phyloP scores from a whole-genome alignment of 2,113 vertebrate species.

The Siniperca knerii region DNA sequence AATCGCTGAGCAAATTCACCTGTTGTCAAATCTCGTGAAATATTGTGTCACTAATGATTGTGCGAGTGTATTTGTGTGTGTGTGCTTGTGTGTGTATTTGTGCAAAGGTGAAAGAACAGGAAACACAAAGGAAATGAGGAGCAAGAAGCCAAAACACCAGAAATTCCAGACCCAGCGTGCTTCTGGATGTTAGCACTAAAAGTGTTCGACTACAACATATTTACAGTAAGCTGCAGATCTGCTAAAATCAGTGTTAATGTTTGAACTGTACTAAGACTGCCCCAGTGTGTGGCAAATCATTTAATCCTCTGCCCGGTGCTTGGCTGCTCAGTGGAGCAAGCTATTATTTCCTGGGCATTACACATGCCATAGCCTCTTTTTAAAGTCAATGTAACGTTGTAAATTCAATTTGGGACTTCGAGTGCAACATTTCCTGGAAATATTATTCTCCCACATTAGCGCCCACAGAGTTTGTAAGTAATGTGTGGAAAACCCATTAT shows the following conservation, averaged over 20 bases:
- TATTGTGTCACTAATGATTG: conserved; percentile 26
- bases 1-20: conserved; percentile 29
- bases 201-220: conserved; percentile 24
- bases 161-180: conserved; percentile 47
- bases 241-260: conserved; percentile 29
- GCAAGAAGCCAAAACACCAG: conserved; percentile 49
- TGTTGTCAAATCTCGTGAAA: conserved; percentile 40
- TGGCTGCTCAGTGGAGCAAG: conserved; percentile 53
- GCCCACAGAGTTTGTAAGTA: conserved; percentile 58
- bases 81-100: conserved; percentile 16
- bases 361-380: conserved; percentile 50
- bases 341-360: conserved; percentile 59
- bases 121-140: conserved; percentile 42
- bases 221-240: conserved; percentile 51
- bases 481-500: conserved; percentile 72
- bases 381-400: conserved; percentile 60
- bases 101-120: conserved; percentile 24
- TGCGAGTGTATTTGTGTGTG: not conserved
- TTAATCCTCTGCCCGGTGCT: conserved; percentile 52
- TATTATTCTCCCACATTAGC: conserved; percentile 67
- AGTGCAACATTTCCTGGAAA: conserved; percentile 49
- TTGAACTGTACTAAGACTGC: conserved; percentile 21
- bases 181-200: conserved; percentile 30
- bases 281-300: conserved; percentile 47
- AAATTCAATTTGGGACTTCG: conserved; percentile 70